phyloP scores from a whole-genome alignment of 2,797 vertebrate genomes.

The Sparus aurata region DNA sequence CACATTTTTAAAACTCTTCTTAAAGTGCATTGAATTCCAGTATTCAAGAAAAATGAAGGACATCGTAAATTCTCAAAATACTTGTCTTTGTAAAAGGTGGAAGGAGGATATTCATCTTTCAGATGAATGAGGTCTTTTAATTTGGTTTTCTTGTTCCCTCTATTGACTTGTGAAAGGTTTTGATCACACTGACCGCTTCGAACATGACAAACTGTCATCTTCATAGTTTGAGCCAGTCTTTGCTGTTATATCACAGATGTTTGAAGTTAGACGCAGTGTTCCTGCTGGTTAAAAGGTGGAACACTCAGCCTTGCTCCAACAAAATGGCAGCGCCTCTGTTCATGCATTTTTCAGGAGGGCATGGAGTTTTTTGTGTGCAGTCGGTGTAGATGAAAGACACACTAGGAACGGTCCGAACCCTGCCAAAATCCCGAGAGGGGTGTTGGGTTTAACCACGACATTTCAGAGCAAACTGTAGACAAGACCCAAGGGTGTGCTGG shows the following conservation, averaged over 20 bases:
- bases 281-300: background rate
- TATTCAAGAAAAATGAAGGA: constrained; percentile 19
- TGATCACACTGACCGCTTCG: background rate
- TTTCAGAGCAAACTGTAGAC: constrained; percentile 76
- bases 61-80: background rate
- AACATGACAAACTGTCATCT: background rate
- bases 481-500: constrained; percentile 68
- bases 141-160: background rate
- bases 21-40: background rate
- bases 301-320: background rate
- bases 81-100: background rate
- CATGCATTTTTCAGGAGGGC: constrained; percentile 50
- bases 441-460: constrained; percentile 82
- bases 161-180: background rate
- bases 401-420: constrained; percentile 42
- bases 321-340: constrained; percentile 20
- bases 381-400: constrained; percentile 50
- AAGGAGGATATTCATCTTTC: background rate
- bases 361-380: constrained; percentile 11
- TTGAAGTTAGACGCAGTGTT: background rate
- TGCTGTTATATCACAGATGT: constrained; percentile 4
- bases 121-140: constrained; percentile 11
- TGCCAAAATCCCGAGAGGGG: constrained; percentile 72
- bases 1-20: background rate
- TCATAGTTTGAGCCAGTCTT: background rate